A percentile compares a stretch with the other conserved stretches of the same genome.
Evolutionary conservation across 2,888 invertebrate genomes (phyloP).

Genomic region (Meghimatium bilineatum): DNA sequence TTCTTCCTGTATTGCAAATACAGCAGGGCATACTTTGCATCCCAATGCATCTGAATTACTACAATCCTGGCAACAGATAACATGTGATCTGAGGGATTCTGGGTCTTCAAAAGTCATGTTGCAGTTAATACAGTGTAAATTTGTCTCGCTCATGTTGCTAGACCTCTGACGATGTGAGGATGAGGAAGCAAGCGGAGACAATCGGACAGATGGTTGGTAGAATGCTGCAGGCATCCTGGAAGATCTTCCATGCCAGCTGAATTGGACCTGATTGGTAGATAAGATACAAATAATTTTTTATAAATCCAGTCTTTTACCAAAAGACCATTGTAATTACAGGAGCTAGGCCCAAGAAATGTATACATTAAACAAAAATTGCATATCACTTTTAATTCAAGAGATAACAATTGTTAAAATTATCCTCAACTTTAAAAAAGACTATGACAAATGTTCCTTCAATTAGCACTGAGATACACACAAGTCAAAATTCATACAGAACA

Average conservation of each 20-base stretch:
- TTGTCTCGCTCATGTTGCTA: neutral
- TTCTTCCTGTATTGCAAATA: constrained; percentile 4
- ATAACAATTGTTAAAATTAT: too few relatives aligned
- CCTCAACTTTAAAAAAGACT: too few relatives aligned
- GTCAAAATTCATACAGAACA: too few relatives aligned
- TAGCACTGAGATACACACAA: too few relatives aligned
- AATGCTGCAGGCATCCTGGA: constrained; percentile 3
- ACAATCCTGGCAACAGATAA: neutral
- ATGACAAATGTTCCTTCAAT: too few relatives aligned
- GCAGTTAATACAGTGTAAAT: neutral
- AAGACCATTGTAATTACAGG: neutral
- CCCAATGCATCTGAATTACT: neutral
- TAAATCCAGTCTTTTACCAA: neutral
- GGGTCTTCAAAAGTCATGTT: constrained; percentile 3
- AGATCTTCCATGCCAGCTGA: constrained; percentile 1
- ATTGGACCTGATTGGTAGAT: constrained; percentile 34
- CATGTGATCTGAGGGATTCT: constrained; percentile 8
- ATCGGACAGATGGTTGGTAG: neutral
- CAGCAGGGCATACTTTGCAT: constrained; percentile 20
- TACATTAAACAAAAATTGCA: too few relatives aligned
- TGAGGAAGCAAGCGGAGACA: neutral
- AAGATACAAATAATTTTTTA: constrained; percentile 20
- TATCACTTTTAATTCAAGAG: too few relatives aligned
- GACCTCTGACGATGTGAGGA: neutral
- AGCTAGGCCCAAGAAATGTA: neutral